A percentile compares a stretch with the other conserved stretches of the same genome.
Conservation (phyloP, 2,888 invertebrate species). For the Platycheirus rosarum region DNA sequence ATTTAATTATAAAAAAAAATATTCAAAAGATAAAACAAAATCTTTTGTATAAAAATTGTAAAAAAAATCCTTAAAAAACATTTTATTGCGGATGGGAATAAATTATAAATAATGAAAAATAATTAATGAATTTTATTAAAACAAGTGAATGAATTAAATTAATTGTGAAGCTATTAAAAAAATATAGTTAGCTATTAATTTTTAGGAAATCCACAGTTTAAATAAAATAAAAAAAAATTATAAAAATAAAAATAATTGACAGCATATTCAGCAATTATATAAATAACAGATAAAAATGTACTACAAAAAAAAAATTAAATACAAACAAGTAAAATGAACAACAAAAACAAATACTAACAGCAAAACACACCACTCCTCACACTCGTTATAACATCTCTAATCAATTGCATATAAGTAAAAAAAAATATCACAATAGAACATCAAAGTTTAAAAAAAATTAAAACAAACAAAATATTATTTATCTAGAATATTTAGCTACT, state of each 20-base stretch:
- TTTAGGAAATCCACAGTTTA: slow-evolving; percentile 46
- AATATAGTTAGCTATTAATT: slow-evolving; percentile 64
- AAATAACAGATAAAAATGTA: no score
- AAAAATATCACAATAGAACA: slow-evolving; percentile 40
- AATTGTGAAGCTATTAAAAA: slow-evolving; percentile 53
- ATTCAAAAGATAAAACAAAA: slow-evolving; percentile 31
- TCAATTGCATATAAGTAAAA: slow-evolving; percentile 47
- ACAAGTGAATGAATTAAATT: slow-evolving; percentile 38
- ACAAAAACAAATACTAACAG: slow-evolving; percentile 35
- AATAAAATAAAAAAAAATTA: slow-evolving; percentile 46
- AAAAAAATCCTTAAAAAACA: slow-evolving; percentile 31
- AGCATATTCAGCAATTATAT: slow-evolving; percentile 32
- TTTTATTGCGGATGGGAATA: slow-evolving; percentile 51
- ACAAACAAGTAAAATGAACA: slow-evolving; percentile 2
- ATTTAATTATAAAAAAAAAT: slow-evolving; percentile 12
- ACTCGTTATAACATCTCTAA: slow-evolving; percentile 47
- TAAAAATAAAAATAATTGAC: slow-evolving; percentile 30
- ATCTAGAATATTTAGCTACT: slow-evolving; percentile 34
- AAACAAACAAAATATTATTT: slow-evolving; percentile 40
- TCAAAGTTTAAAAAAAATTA: slow-evolving; percentile 24
- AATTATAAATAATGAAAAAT: slow-evolving; percentile 48
- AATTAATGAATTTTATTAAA: slow-evolving; percentile 43
- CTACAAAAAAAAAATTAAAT: slow-evolving; percentile 24
- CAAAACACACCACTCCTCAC: slow-evolving; percentile 19
- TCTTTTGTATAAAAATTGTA: slow-evolving; percentile 22